Evolutionary conservation across 53 echinoderm and acorn worm species (phyloP).

Genomic region (Echinometra lucunter): DNA sequence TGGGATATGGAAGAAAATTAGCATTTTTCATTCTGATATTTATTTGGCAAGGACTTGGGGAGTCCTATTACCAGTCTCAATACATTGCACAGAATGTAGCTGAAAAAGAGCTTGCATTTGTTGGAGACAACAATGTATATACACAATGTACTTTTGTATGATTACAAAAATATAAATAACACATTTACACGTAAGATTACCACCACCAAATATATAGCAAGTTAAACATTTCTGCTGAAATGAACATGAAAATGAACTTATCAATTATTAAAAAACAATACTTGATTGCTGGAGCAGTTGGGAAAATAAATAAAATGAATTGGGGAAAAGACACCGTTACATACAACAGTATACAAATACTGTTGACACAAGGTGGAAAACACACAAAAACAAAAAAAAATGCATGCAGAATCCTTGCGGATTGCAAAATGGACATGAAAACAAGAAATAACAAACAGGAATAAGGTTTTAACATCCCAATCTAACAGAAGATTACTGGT

Average conservation of each 20-base stretch:
- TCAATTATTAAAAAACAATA: not conserved
- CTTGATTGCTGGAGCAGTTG: not conserved
- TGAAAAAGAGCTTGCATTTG: not conserved
- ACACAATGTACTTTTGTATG: not conserved
- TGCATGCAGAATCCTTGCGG: not conserved
- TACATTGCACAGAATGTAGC: not conserved
- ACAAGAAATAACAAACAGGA: not conserved
- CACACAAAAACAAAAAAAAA: not conserved
- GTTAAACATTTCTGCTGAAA: not conserved
- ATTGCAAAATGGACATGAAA: not conserved
- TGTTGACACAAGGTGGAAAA: not conserved
- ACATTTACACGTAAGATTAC: not conserved
- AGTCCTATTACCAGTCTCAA: no score
- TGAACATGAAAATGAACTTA: not conserved
- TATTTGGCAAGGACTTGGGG: not conserved
- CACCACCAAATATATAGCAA: not conserved
- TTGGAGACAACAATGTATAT: not conserved
- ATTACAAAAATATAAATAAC: not conserved
- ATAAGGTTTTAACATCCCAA: not conserved
- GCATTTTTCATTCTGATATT: not conserved
- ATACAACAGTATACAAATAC: not conserved
- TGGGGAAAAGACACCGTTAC: not conserved
- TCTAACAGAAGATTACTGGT: not conserved
- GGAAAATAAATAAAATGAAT: not conserved
- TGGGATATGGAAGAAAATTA: not conserved